phyloP scores from a whole-genome alignment of 1,140 invertebrate species.

The Pemphigus obesinymphae region DNA sequence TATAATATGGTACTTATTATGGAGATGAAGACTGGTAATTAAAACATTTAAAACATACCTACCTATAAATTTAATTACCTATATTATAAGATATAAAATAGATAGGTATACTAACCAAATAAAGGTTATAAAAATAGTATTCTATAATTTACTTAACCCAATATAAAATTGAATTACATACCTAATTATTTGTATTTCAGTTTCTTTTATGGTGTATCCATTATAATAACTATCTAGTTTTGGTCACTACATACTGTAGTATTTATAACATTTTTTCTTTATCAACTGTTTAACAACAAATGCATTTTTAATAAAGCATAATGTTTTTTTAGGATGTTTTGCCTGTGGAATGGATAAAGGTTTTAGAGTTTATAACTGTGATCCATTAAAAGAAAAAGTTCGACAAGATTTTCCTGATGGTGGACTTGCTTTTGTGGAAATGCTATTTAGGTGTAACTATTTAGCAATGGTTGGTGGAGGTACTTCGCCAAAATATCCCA shows the following conservation, averaged over 20 bases:
- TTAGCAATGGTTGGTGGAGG: constrained; percentile 93
- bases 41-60: too few species aligned
- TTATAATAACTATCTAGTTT: background rate
- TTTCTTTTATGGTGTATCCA: too few species aligned
- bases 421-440: constrained; percentile 90
- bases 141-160: too few species aligned
- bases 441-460: constrained; percentile 97
- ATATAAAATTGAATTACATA: background rate
- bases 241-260: background rate
- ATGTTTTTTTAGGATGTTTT: constrained; percentile 78
- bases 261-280: background rate
- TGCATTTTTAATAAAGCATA: background rate
- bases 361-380: constrained; percentile 95
- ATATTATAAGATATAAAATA: too few species aligned
- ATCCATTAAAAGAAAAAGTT: constrained; percentile 95
- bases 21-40: too few species aligned
- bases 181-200: background rate
- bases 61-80: too few species aligned
- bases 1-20: too few species aligned
- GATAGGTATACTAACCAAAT: too few species aligned
- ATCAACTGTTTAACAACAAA: background rate
- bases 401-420: constrained; percentile 85
- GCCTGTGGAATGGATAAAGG: constrained; percentile 95
- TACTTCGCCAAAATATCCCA: constrained; percentile 81
- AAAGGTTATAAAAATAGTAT: too few species aligned